Evolutionary conservation across 2,888 invertebrate genomes (phyloP), one percentile per base, ranked within the genome.

Genomic region (Lycia hirtaria): DNA sequence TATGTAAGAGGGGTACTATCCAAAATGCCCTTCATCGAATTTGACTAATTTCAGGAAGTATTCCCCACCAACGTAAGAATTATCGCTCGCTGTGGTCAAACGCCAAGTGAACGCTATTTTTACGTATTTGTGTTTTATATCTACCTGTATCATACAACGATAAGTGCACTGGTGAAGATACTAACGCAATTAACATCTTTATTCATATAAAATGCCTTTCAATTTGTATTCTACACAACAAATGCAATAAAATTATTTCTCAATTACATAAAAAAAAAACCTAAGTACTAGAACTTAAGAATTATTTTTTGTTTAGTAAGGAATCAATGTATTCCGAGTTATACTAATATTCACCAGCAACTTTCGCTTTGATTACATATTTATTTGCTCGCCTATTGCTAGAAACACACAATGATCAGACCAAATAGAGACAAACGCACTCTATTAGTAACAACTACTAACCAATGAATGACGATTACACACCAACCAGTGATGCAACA

Each of bases 21-120:
- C 76, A 78, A 87, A 85, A 86, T 85, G 85, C 84, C 83, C 81
- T 76, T 80, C 75, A 76, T 60, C 74, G 64, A 81, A 84, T 85
- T 87, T 83, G 78, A 85, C 87, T 88, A 87, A 78, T 64, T 50
- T 60, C 58, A 50, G 55, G 41, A 12, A 40, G 38, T 22, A n/a
- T 32, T 17, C 14, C 22, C 9, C 12, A 40, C 3, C 22, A 22
- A 22, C 38, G 22, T 22, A 40, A 40, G 7, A 22, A 40, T 14
- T 12, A 12, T 14, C n/a, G 22, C n/a, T 7, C 37, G 20, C 15
- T 12, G 14, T 14, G 20, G 2, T 38, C 6, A 38, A 38, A 6
- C 12, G 19, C 12, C 22, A 1, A 14, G 5, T 4, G 14, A 19
- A 9, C 2, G n/a, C 37, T 37, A 35, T 17, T 35, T 22, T 40